Conservation (phyloP, 1,140 invertebrate genomes). For the Cryptotermes secundus region DNA sequence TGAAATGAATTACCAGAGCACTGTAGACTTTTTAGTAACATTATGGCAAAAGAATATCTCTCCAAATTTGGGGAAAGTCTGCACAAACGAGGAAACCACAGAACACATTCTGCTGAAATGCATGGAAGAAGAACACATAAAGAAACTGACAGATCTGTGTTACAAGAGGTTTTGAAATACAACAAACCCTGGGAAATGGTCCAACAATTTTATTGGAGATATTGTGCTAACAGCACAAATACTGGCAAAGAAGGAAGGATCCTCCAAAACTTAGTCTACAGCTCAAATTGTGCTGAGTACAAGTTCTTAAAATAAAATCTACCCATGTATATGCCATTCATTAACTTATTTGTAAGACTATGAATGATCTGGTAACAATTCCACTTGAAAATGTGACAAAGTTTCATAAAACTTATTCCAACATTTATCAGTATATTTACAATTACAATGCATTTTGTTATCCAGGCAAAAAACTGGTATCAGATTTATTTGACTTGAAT, state of each 20-base stretch:
- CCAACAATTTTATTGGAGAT: too few species aligned
- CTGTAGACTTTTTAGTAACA: too few species aligned
- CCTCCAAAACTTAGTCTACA: background rate
- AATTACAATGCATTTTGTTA: background rate
- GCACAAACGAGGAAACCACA: too few species aligned
- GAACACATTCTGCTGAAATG: too few species aligned
- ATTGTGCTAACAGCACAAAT: too few species aligned
- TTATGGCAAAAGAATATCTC: too few species aligned
- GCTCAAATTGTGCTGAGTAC: background rate
- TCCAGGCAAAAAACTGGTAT: background rate
- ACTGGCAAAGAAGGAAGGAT: background rate
- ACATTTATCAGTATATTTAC: background rate
- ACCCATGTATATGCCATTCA: background rate
- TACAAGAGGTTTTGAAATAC: too few species aligned
- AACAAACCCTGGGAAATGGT: too few species aligned
- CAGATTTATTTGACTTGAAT: background rate
- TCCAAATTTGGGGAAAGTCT: too few species aligned
- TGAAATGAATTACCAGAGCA: too few species aligned
- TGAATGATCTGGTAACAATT: background rate
- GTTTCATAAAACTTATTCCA: background rate
- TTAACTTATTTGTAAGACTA: background rate
- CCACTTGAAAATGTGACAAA: constrained; percentile 4
- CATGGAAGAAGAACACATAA: too few species aligned
- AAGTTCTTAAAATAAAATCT: background rate
- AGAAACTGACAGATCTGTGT: too few species aligned